Evolutionary conservation across 2,888 invertebrate genomes (phyloP), one percentile per base, ranked within the genome.

Genomic region (Macrophya annulata): DNA sequence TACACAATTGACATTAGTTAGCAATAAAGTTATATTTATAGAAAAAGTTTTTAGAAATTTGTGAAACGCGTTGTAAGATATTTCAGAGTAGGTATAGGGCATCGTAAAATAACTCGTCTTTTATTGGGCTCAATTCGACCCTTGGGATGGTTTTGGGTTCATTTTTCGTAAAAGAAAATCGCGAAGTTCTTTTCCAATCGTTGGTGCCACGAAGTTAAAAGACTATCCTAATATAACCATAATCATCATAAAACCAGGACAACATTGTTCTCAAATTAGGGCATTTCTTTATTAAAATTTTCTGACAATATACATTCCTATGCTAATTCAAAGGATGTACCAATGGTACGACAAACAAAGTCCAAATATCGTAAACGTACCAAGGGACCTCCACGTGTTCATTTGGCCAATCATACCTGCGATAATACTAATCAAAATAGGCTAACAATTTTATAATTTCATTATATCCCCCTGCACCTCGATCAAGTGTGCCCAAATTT

Each of bases 81-180:
- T 68, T 55, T 31, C 51, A 15, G 31, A 2, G 15, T 12, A n/a
- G n/a, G n/a, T n/a, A n/a, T n/a, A n/a, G n/a, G n/a, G n/a, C n/a
- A 31, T 83, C 83, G 48, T 83, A 83, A 83, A 83, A 12, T 45
- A 5, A 10, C n/a, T 74, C 21, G 74, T 62, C 8, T 71, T 83
- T 83, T 83, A 83, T 83, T 83, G 71, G 71, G 55, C 37, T 83
- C 83, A 83, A 68, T 83, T 68, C 3, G 68, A 31, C 48, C 31
- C 83, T 17, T 17, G 9, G 9, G n/a, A 21, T 40, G 43, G 51
- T 5, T 83, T 48, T n/a, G 9, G 48, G 12, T 31, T 65, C 0
- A n/a, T 83, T 51, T 68, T 71, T 71, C 21, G 48, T 31, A 25
- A 68, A 48, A 83, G 17, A 31, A 48, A 48, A 83, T 77, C 77